Percentiles rank a stretch among this genome's conserved stretches.
These are phyloP conservation scores for Amphipoea lucens DNA, from an alignment of 2,888 invertebrate genomes.

Conservation along the genomic window DNA sequence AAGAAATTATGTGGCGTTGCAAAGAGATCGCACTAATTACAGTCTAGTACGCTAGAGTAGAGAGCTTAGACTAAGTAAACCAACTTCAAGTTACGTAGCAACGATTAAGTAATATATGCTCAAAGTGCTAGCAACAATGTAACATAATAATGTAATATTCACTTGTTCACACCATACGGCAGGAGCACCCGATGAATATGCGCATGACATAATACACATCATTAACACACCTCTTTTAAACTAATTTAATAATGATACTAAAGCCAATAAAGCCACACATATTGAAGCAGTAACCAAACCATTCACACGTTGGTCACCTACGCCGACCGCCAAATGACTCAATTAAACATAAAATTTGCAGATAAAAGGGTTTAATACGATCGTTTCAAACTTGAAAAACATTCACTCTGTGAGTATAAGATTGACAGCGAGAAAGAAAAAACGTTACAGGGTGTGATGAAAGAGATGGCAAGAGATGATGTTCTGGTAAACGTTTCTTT, in stretches of 20 bases:
- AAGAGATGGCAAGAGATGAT: not conserved
- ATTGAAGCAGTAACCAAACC: conserved; percentile 22
- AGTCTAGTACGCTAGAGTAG: not conserved
- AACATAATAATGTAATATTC: conserved; percentile 30
- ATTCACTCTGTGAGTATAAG: conserved; percentile 8
- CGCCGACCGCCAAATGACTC: conserved; percentile 50
- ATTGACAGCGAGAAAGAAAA: conserved; percentile 17
- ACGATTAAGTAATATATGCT: conserved; percentile 38
- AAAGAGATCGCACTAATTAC: conserved; percentile 40
- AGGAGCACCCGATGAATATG: conserved; percentile 3
- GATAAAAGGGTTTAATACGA: conserved; percentile 45
- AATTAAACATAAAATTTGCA: conserved; percentile 37
- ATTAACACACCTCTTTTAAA: conserved; percentile 31
- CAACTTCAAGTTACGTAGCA: conserved; percentile 20
- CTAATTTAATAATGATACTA: conserved; percentile 38
- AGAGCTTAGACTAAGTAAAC: conserved; percentile 36
- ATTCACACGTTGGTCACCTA: conserved; percentile 44
- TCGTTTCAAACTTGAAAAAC: conserved; percentile 18
- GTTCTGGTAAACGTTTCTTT: conserved; percentile 3
- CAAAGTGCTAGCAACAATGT: conserved; percentile 27
- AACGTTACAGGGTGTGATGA: not conserved
- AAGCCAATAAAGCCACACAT: conserved; percentile 45
- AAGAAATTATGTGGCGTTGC: conserved; percentile 15
- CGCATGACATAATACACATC: conserved; percentile 22
- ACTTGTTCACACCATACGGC: conserved; percentile 2